phyloP scores from a whole-genome alignment of 2,113 vertebrate species.

The Eidolon helvum region DNA sequence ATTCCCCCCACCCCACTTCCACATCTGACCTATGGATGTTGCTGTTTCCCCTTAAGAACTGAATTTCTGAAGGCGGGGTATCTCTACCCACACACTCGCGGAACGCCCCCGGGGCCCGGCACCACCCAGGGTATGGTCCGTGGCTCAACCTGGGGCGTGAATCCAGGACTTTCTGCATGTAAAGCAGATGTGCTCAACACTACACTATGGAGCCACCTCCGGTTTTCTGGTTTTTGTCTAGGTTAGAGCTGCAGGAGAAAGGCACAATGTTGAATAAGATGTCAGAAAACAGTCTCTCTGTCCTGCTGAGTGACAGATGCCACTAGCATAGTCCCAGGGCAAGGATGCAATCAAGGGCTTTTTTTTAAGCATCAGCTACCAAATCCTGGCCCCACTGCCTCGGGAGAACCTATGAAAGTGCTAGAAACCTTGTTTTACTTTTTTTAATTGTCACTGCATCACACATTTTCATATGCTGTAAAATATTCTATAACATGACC shows the following conservation, averaged over 20 bases:
- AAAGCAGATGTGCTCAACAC: too few relatives aligned
- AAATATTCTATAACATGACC: neutral
- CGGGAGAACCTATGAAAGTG: constrained; percentile 17
- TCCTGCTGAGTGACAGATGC: neutral
- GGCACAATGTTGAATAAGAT: neutral
- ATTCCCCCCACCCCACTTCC: too few relatives aligned
- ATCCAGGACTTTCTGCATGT: too few relatives aligned
- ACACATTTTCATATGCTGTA: neutral
- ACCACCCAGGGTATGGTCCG: too few relatives aligned
- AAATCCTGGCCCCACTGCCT: constrained; percentile 50
- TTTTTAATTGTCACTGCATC: neutral
- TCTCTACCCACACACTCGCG: too few relatives aligned
- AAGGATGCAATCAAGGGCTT: neutral
- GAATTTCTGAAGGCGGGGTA: too few relatives aligned
- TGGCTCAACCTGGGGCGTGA: too few relatives aligned
- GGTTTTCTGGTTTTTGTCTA: neutral
- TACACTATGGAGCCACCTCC: neutral
- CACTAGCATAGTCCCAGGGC: neutral
- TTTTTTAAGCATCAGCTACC: constrained; percentile 59
- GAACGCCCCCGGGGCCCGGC: too few relatives aligned
- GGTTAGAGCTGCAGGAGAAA: neutral
- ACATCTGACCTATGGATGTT: too few relatives aligned
- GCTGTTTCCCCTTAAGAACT: too few relatives aligned
- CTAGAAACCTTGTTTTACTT: neutral
- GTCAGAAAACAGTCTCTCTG: neutral